Evolutionary conservation across 1,140 invertebrate species (phyloP).

Genomic region (Asobara japonica): DNA sequence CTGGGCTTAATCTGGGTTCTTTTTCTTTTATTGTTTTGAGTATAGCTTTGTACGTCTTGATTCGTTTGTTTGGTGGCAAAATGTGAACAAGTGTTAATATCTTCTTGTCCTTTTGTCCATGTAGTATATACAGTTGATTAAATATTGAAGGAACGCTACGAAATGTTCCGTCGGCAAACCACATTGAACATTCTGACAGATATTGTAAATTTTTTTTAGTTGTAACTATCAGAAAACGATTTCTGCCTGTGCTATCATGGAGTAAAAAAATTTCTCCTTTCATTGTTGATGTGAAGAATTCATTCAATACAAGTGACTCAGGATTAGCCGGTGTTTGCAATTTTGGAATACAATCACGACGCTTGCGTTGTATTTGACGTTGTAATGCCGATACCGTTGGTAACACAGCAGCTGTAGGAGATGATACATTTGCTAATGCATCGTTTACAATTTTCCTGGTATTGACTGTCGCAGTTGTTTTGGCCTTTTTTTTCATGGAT

Average conservation of each 20-base stretch:
- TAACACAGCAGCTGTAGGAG: background rate
- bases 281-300: background rate
- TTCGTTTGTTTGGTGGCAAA: conserved; percentile 16
- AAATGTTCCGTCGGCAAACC: conserved; percentile 29
- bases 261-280: background rate
- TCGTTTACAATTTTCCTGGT: background rate
- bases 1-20: conserved; percentile 8
- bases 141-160: conserved; percentile 8
- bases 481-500: background rate
- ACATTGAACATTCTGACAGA: background rate
- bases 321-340: background rate
- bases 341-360: background rate
- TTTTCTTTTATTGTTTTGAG: conserved; percentile 14
- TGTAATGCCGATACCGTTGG: background rate
- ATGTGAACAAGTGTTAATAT: conserved; percentile 26
- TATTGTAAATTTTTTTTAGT: background rate
- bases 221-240: background rate
- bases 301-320: background rate
- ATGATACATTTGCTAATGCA: background rate
- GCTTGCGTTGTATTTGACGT: background rate
- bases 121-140: conserved; percentile 30
- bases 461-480: background rate
- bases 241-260: background rate
- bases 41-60: background rate
- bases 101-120: conserved; percentile 13